Percentiles rank a stretch among this genome's conserved stretches.
These are phyloP conservation scores for Acanthosepion esculentum DNA, from an alignment of 2,888 invertebrate species.

Conservation along the genomic window DNA sequence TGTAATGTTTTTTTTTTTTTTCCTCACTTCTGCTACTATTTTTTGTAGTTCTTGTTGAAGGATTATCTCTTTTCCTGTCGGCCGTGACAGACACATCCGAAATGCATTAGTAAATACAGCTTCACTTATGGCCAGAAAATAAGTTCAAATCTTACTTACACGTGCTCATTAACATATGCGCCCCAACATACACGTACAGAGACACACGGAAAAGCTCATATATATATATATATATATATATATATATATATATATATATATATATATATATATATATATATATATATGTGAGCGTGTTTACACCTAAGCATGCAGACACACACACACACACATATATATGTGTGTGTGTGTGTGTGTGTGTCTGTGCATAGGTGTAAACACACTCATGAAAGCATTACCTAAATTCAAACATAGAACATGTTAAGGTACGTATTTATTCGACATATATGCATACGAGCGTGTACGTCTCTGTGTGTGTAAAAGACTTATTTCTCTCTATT, in stretches of 20 bases:
- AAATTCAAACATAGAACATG: no score
- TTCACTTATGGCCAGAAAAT: neutral
- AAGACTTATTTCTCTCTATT: no score
- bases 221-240: neutral
- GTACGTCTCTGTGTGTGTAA: neutral
- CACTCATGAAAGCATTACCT: no score
- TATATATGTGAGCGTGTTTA: no score
- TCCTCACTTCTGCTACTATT: no score
- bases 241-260: no score
- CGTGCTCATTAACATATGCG: neutral
- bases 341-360: neutral
- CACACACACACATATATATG: neutral
- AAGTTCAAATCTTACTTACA: neutral
- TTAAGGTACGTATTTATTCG: no score
- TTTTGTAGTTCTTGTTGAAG: neutral
- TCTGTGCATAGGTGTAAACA: no score
- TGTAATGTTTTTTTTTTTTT: no score
- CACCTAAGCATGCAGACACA: neutral
- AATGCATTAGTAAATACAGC: constrained; percentile 33
- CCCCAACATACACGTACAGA: neutral
- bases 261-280: no score
- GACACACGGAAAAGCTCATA: neutral
- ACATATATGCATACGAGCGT: neutral
- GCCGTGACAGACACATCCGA: constrained; percentile 33
- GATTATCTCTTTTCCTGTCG: neutral